Evolutionary conservation across 2,113 vertebrate species (phyloP).

Genomic region (Aptenodytes forsteri): DNA sequence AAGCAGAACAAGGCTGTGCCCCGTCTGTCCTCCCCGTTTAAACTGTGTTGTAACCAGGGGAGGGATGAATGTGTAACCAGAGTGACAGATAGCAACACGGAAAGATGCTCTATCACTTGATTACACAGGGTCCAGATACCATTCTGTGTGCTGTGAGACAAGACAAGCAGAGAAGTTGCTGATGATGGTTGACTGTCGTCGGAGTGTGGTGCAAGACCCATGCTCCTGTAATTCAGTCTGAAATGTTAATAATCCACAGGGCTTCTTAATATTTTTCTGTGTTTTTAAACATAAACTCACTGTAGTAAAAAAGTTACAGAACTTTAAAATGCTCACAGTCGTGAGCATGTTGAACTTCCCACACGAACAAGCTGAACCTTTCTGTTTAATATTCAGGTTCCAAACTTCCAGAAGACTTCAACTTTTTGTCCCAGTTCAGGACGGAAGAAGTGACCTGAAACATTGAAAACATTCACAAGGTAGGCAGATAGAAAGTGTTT

Average conservation of each 20-base stretch:
- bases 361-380: not conserved
- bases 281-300: not conserved
- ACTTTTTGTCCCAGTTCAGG: not conserved
- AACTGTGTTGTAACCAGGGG: not conserved
- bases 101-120: not conserved
- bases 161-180: not conserved
- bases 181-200: not conserved
- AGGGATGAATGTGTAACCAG: not conserved
- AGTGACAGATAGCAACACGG: fast-evolving
- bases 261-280: not conserved
- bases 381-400: not conserved
- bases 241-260: not conserved
- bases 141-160: fast-evolving
- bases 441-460: not conserved
- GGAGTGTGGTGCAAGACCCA: not conserved
- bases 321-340: not conserved
- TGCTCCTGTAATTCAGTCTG: not conserved
- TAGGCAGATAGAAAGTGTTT: not conserved
- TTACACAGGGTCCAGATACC: not conserved
- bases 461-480: not conserved
- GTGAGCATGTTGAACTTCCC: not conserved
- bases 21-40: not conserved
- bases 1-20: not conserved
- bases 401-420: not conserved
- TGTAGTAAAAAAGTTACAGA: not conserved